Base-by-base conservation (phyloP, 2,797 vertebrate genomes). In the Antrozous pallidus region DNA sequence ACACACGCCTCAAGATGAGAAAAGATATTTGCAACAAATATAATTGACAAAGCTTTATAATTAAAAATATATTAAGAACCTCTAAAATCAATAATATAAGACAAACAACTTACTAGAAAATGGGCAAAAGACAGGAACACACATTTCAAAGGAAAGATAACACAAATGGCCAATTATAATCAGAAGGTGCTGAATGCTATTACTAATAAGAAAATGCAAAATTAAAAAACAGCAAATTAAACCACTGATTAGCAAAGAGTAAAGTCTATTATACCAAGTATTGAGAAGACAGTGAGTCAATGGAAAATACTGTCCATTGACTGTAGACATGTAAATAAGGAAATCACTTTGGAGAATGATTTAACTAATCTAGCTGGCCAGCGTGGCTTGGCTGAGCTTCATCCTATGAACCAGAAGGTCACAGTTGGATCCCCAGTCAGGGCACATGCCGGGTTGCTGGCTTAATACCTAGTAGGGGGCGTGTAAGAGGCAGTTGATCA, bases 181-280 rank as follows among this genome's bases (percentile, higher is more conserved):
- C 84, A 87, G 31, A 88, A 56, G n/a, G 17, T 42, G 26, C 5
- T 38, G 8, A 73, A 31, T 63, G 85, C 38, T 42, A n/a, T 84
- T n/a, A 36, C 45, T 67, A 47, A 49, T 54, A 38, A 94, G 16
- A 71, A 93, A 91, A 54, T 65, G 17, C n/a, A 74, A 88, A 95
- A 79, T 22, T 6, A 90, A 83, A 94, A 90, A 8, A 61, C 14
- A 54, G 4, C 28, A 88, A 71, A 73, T 86, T 89, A 95, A 75
- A 80, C 22, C 40, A 38, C 18, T 67, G 33, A 47, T 42, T 61
- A 40, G 13, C 70, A 56, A 95, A 67, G 47, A 70, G 33, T 38
- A 49, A 67, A 88, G 28, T 91, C 24, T 65, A 85, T 63, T 79
- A 65, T 83, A 70, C 4, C 22, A 82, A 70, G 12, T 18, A 56